Base-by-base conservation (phyloP, 2,888 invertebrate species). In the Cerceris rybyensis region DNA sequence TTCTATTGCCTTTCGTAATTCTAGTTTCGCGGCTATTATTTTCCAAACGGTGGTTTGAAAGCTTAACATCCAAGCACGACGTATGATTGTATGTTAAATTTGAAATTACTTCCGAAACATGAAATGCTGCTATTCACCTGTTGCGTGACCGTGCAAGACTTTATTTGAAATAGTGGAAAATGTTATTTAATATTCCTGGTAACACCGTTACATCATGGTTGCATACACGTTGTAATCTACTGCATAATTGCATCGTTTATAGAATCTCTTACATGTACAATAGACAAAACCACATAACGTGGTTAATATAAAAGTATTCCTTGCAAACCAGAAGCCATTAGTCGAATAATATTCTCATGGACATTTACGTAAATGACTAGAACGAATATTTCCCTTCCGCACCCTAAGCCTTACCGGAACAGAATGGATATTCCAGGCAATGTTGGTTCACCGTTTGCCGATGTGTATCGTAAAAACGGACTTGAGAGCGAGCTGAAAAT, bases 121-220 rank as follows among this genome's bases (percentile, higher is more conserved):
- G 70, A 74, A 80, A 80, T 74, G 70, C 71, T 72, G 78, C 67
- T 55, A 67, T 59, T 80, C 80, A 80, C 80, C 80, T 80, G 80
- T 80, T 80, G 80, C 80, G 41, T 14, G 67, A n/a, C 52, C 61
- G 14, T 14, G 50, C 72, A 65, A 79, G 78, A 79, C 78, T 79
- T 79, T 72, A 64, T 79, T 78, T 64, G 46, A 41, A 61, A 60
- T n/a, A n/a, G 46, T 8, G 6, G 11, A 46, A 6, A 46, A 46
- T 46, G 11, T 11, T 46, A 11, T 46, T 46, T 46, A 46, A 46
- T 46, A 28, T 28, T 28, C 28, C 28, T 2, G 28, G 4, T 28
- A 46, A 46, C 46, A 11, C 46, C 1, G 46, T 46, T 46, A 46
- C 46, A 46, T 8, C 9, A 11, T 11, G 46, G 46, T 46, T 1